Evolutionary conservation across 2,113 vertebrate genomes (phyloP), one percentile per base, ranked within the genome.

Genomic region (Micromys minutus): DNA sequence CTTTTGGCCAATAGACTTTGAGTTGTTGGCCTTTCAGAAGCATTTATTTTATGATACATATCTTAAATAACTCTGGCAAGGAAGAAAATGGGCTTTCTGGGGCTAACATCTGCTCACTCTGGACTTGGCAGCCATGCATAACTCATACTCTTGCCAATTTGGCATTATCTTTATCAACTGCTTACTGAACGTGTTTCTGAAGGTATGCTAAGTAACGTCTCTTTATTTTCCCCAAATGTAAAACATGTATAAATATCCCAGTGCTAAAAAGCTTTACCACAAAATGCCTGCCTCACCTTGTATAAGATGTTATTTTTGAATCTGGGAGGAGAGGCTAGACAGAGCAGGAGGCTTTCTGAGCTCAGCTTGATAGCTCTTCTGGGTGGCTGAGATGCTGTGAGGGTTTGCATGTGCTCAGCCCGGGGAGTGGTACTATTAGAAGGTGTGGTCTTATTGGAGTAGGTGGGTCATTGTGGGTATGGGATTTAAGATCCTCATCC

Each of bases 141-240:
- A 8, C n/a, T 24, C 29, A 63, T 1, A 7, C 84, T 84, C 24
- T 34, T 72, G 36, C 89, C 21, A 85, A 21, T 12, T 59, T 85
- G 80, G 52, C n/a, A 6, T 63, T 67, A 89, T 89, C 10, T 3
- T 95, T 17, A 50, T 3, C 26, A 36, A 63, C 1, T 92, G 61
- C n/a, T 95, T 84, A 47, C n/a, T 71, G 63, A 81, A 47, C 55
- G 71, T 96, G n/a, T 80, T 84, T 87, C 95, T 80, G 77, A 2
- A 84, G 26, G 24, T 80, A 76, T 81, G 63, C 36, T 96, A 94
- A 89, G 94, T 91, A 95, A 83, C 67, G 95, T 93, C 26, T 21
- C 83, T 96, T 96, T 47, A 55, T n/a, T 95, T 72, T 94, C 79
- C 50, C 47, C 65, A 91, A 76, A 87, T 57, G 50, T 85, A 91